Conservation (phyloP, 2,888 invertebrate species). For the Aquatica leii region DNA sequence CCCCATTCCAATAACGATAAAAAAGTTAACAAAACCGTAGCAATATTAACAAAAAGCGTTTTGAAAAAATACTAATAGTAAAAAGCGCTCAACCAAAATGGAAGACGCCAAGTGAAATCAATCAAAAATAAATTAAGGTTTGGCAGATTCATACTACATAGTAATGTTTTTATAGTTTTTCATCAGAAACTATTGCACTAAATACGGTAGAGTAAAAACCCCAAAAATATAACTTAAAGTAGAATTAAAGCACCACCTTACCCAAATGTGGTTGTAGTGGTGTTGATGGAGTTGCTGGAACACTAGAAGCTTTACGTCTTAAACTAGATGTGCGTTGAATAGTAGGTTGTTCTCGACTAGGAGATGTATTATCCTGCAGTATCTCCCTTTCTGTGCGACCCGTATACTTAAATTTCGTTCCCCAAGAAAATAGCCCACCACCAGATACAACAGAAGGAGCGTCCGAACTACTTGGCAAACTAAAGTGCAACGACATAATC, state of each 20-base stretch:
- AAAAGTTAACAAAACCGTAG: too few species aligned
- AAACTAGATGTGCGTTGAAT: conserved; percentile 65
- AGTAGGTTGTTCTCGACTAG: conserved; percentile 67
- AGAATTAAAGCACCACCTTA: conserved; percentile 49
- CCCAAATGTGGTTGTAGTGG: conserved; percentile 78
- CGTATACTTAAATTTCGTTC: conserved; percentile 92
- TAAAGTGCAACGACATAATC: neutral
- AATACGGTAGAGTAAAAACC: too few species aligned
- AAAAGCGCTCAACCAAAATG: too few species aligned
- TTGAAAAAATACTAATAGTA: too few species aligned
- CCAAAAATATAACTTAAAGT: neutral
- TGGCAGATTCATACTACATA: too few species aligned
- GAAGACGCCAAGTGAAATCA: too few species aligned
- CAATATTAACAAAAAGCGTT: too few species aligned
- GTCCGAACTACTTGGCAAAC: conserved; percentile 86
- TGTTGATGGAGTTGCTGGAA: conserved; percentile 87
- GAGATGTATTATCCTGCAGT: conserved; percentile 79
- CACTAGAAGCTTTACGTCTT: conserved; percentile 82
- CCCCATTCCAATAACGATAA: too few species aligned
- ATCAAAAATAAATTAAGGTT: too few species aligned
- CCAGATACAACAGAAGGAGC: conserved; percentile 85
- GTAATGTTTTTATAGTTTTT: too few species aligned
- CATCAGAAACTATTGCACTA: too few species aligned
- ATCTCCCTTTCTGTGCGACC: conserved; percentile 94
- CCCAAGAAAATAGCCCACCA: conserved; percentile 92